Evolutionary conservation across 2,888 invertebrate species (phyloP).

Genomic region (Caenorhabditis virilis): DNA sequence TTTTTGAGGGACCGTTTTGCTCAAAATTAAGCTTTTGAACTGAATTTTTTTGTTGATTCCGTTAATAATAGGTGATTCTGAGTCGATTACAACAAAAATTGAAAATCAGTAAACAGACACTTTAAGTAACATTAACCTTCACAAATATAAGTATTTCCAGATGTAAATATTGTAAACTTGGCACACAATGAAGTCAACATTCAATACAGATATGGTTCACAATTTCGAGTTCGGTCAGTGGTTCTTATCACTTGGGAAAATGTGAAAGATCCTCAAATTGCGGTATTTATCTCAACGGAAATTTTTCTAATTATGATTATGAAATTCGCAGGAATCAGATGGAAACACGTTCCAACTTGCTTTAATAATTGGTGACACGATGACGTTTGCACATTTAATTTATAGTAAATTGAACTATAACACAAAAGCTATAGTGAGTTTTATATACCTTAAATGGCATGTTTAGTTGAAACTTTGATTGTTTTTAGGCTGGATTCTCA

Average conservation of each 20-base stretch:
- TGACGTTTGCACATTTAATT: conserved; percentile 67
- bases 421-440: conserved; percentile 58
- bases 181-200: conserved; percentile 68
- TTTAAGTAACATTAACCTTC: too few species aligned
- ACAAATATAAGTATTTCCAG: conserved; percentile 39
- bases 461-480: conserved; percentile 1
- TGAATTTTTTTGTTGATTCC: too few species aligned
- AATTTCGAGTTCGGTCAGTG: conserved; percentile 62
- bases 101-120: too few species aligned
- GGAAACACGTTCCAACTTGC: conserved; percentile 67
- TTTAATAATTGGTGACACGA: conserved; percentile 63
- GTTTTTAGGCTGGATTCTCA: conserved; percentile 51
- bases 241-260: conserved; percentile 68
- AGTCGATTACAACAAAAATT: too few species aligned
- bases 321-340: conserved; percentile 25
- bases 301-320: not conserved
- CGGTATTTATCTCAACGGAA: conserved; percentile 18
- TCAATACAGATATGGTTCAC: conserved; percentile 65
- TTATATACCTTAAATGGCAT: not conserved
- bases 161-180: conserved; percentile 58
- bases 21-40: too few species aligned
- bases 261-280: conserved; percentile 27
- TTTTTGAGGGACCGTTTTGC: too few species aligned
- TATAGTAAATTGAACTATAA: conserved; percentile 62
- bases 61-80: too few species aligned